Base-by-base conservation (phyloP, 2,888 invertebrate species). In the Mesorhabditis spiculigera region DNA sequence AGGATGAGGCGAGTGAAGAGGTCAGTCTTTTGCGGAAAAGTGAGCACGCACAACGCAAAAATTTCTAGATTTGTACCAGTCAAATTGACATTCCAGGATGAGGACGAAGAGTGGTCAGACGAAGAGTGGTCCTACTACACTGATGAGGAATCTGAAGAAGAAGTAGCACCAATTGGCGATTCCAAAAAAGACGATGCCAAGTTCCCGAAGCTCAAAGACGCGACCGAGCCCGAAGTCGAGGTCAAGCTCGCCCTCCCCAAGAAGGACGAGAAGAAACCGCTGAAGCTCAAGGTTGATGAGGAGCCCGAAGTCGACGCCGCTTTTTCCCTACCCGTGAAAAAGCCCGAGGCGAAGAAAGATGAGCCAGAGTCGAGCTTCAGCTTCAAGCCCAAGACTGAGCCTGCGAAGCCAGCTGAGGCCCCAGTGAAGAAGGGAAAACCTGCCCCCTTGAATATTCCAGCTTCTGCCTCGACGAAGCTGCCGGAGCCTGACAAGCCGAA, bases 41-140 rank as follows among this genome's bases (percentile, higher is more conserved):
- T 28, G 28, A 28, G 28, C 28, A 28, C 3, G 28, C n/a, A n/a
- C n/a, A 28, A 28, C 28, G 28, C 28, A 28, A 28, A 28, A 28
- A 28, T 28, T 28, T 28, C n/a, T 50, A 2, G 58, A 50, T 50
- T 50, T 50, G 58, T 50, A 13, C 10, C n/a, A 50, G n/a, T 1
- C 8, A 50, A 50, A 50, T 50, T 50, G 58, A 50, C 58, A 50
- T 50, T 50, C n/a, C 58, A 50, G 58, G 58, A 50, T 50, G 58
- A 50, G 58, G 58, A 50, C n/a, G 58, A 50, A n/a, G 58, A 50
- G 58, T 50, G 58, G 58, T 50, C 58, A 13, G 58, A 50, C n/a
- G 58, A 50, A n/a, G 58, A 50, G 3, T 50, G 58, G 58, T 50
- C 58, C 58, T 10, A 50, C 10, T 50, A 50, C 58, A 50, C 10